Percentiles rank a stretch among this genome's conserved stretches.
These are phyloP conservation scores for Tiaroga cobitis DNA, from an alignment of 2,797 vertebrate genomes.

Conservation along the genomic window DNA sequence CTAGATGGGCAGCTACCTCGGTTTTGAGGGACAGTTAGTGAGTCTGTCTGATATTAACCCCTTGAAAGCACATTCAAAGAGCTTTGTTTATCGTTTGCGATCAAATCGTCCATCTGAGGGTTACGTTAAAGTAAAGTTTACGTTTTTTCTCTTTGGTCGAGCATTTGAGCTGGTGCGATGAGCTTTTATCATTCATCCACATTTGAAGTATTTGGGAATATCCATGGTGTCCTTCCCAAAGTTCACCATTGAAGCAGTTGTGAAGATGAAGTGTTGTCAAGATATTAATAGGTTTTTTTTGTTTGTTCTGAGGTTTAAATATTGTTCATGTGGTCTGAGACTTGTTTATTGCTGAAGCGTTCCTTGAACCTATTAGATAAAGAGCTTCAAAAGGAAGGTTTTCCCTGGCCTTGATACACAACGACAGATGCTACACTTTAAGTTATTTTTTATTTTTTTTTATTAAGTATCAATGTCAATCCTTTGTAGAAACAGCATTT, in stretches of 20 bases:
- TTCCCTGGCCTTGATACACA: neutral
- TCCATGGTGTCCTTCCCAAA: neutral
- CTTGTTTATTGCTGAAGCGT: neutral
- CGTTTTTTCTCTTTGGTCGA: neutral
- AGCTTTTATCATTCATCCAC: neutral
- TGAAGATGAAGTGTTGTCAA: neutral
- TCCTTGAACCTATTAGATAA: neutral
- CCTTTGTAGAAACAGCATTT: neutral
- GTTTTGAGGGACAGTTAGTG: neutral
- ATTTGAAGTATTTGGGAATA: neutral
- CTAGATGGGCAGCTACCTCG: neutral
- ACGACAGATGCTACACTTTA: neutral
- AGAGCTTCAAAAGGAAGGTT: neutral
- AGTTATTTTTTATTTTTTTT: neutral
- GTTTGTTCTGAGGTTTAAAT: neutral
- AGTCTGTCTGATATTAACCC: neutral
- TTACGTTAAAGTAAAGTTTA: neutral
- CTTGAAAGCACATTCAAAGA: neutral
- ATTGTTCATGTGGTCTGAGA: neutral
- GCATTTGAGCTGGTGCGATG: neutral
- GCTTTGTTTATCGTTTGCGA: neutral
- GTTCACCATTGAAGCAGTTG: neutral
- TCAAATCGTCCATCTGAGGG: neutral
- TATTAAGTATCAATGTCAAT: neutral
- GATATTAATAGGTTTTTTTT: neutral